Evolutionary conservation across 2,888 invertebrate genomes (phyloP).

Genomic region (Esperia sulphurella): DNA sequence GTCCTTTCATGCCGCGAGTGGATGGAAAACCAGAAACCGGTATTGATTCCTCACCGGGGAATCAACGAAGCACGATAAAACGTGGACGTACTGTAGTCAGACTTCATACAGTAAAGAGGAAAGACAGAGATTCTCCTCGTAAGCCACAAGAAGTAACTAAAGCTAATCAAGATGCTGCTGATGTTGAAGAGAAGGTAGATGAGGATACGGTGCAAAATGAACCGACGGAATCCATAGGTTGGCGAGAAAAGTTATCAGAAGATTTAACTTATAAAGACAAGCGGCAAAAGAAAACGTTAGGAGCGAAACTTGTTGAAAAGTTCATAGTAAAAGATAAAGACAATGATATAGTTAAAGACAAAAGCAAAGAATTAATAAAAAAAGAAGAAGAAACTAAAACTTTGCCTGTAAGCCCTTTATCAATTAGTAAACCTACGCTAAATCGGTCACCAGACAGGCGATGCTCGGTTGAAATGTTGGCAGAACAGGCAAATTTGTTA

Average conservation of each 20-base stretch:
- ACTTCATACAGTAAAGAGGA: conserved; percentile 82
- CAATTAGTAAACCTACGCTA: conserved; percentile 14
- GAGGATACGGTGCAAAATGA: conserved; percentile 9
- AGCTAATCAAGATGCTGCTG: conserved; percentile 2
- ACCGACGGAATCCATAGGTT: conserved; percentile 39
- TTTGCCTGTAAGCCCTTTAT: conserved; percentile 19
- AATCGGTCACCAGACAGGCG: conserved; percentile 64
- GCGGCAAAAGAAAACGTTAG: conserved; percentile 83
- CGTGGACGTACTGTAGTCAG: conserved; percentile 87
- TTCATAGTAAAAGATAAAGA: conserved; percentile 82
- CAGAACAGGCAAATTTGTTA: conserved; percentile 75
- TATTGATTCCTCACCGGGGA: conserved; percentile 62
- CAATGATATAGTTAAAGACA: conserved; percentile 24
- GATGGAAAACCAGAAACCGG: conserved; percentile 67
- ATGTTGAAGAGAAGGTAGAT: conserved; percentile 8
- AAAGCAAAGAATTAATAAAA: conserved; percentile 7
- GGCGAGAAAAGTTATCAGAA: conserved; percentile 83
- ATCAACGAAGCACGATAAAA: conserved; percentile 80
- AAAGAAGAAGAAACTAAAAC: conserved; percentile 18
- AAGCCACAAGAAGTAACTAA: conserved; percentile 33
- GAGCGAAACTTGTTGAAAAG: conserved; percentile 87
- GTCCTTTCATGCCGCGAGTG: conserved; percentile 66
- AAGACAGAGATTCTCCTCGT: conserved; percentile 69
- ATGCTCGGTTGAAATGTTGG: conserved; percentile 77
- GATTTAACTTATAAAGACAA: conserved; percentile 73